These are phyloP conservation scores for Helarctos malayanus DNA, from an alignment of 2,797 vertebrate species.

Conservation along the genomic window DNA sequence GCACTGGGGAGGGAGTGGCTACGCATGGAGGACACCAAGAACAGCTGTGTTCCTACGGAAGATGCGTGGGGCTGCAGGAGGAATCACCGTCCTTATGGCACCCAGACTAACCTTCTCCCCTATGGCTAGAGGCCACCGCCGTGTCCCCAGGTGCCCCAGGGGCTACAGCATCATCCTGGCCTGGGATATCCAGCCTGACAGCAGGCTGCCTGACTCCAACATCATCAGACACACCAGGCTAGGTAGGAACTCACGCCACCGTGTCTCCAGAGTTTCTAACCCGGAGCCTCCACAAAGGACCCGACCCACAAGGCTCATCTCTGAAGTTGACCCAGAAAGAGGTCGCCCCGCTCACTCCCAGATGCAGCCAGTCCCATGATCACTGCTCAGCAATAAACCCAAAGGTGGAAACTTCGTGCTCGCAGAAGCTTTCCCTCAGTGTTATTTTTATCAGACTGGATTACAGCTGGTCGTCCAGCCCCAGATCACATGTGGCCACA, in stretches of 20 bases:
- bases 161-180: neutral
- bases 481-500: neutral
- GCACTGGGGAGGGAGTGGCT: neutral
- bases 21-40: neutral
- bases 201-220: neutral
- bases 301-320: neutral
- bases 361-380: neutral
- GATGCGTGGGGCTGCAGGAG: neutral
- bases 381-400: neutral
- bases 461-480: neutral
- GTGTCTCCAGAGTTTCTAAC: neutral
- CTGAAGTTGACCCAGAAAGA: neutral
- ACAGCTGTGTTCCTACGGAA: neutral
- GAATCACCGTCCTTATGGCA: neutral
- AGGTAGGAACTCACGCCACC: neutral
- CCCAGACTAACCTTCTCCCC: neutral
- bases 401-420: neutral
- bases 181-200: neutral
- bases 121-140: neutral
- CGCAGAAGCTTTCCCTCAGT: neutral
- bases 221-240: neutral
- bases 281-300: neutral
- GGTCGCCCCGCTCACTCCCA: neutral
- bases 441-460: neutral
- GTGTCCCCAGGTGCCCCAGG: neutral